Evolutionary conservation across 92 coral and sea anemone genomes (phyloP).

Genomic region (Palythoa heliodiscus): DNA sequence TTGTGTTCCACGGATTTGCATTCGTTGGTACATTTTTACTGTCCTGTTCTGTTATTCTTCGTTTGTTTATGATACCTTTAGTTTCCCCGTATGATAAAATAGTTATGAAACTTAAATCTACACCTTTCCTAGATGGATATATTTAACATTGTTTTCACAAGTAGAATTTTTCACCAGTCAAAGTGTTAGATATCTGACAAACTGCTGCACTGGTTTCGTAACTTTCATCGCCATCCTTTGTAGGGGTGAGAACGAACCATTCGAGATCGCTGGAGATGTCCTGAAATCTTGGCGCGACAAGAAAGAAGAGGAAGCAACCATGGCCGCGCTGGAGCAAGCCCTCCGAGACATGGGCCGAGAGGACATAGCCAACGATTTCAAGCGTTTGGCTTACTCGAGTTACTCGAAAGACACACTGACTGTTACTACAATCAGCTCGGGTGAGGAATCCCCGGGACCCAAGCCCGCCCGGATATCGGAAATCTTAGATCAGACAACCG

Average conservation of each 20-base stretch:
- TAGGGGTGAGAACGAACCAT: conserved; percentile 56
- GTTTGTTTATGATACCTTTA: neutral
- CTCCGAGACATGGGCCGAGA: conserved; percentile 83
- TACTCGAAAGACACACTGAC: conserved; percentile 79
- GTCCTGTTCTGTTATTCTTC: too few species aligned
- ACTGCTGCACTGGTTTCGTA: neutral
- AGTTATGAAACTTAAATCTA: too few species aligned
- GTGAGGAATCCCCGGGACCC: conserved; percentile 30
- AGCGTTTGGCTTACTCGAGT: conserved; percentile 92
- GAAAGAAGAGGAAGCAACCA: conserved; percentile 84
- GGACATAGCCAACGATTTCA: conserved; percentile 81
- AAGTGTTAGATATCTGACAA: neutral
- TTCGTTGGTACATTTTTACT: neutral
- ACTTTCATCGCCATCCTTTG: neutral
- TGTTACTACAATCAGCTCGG: conserved; percentile 57
- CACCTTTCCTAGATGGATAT: neutral
- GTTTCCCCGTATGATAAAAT: neutral
- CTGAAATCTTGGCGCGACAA: conserved; percentile 87
- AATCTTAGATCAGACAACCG: conserved; percentile 30
- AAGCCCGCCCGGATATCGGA: conserved; percentile 35
- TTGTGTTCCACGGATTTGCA: neutral
- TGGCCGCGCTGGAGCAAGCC: conserved; percentile 86
- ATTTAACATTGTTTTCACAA: too few species aligned
- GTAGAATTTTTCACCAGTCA: neutral
- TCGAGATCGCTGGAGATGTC: conserved; percentile 81